Percentiles rank a stretch among this genome's conserved stretches.
Evolutionary conservation across 2,888 invertebrate species (phyloP).

Genomic region (Desoria tigrina): DNA sequence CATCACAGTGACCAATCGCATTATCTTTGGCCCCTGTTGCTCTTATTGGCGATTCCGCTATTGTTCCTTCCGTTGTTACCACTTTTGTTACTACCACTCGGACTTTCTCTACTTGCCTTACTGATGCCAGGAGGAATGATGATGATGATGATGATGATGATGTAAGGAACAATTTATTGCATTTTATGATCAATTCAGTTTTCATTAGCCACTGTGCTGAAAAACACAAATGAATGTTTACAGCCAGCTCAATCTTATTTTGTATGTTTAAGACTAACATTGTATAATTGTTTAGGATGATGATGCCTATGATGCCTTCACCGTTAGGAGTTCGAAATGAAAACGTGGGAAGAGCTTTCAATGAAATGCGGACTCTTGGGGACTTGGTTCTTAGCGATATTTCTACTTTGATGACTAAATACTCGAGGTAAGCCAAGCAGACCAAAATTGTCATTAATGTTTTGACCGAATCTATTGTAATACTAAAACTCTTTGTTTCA

Average conservation of each 20-base stretch:
- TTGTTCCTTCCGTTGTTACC: constrained; percentile 47
- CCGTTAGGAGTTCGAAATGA: constrained; percentile 22
- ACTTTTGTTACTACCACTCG: constrained; percentile 45
- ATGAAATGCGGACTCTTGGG: constrained; percentile 43
- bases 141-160: constrained; percentile 26
- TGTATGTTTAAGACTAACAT: no score
- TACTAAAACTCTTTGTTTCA: constrained; percentile 2
- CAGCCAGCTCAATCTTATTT: not conserved
- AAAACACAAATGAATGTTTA: not conserved
- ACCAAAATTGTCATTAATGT: not conserved
- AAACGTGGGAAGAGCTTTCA: constrained; percentile 22
- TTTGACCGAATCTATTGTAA: not conserved
- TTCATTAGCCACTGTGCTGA: no score
- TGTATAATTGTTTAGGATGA: constrained; percentile 24
- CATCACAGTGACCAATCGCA: constrained; percentile 36
- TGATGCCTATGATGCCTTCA: constrained; percentile 35
- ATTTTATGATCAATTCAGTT: not conserved
- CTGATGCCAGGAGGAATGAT: constrained; percentile 48
- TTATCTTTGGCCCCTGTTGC: constrained; percentile 39
- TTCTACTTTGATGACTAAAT: constrained; percentile 35
- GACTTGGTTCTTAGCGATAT: constrained; percentile 39
- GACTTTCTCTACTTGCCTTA: constrained; percentile 48
- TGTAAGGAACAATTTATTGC: not conserved
- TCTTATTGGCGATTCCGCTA: constrained; percentile 45
- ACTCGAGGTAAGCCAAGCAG: constrained; percentile 48